phyloP scores from a whole-genome alignment of 2,888 invertebrate species.

The Nowickia ferox region DNA sequence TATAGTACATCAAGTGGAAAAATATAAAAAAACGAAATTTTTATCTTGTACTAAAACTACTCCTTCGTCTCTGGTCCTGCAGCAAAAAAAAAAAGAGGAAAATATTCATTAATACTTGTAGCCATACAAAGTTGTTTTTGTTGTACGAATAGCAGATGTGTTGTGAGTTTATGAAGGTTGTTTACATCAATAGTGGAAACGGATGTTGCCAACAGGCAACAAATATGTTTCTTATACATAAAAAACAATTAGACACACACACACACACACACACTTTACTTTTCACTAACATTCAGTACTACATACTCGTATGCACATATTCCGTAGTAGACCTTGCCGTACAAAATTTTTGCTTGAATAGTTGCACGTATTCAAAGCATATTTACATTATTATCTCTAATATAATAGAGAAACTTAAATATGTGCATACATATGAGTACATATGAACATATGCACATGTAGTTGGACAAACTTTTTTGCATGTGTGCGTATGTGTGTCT shows the following conservation, averaged over 20 bases:
- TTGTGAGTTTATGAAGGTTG: constrained; percentile 52
- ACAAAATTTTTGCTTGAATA: constrained; percentile 60
- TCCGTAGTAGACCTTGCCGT: constrained; percentile 19
- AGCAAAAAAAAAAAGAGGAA: constrained; percentile 5
- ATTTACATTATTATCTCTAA: constrained; percentile 64
- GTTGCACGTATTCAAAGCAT: constrained; percentile 68
- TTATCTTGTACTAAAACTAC: neutral
- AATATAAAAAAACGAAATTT: neutral
- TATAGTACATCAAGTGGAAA: neutral
- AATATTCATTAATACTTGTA: constrained; percentile 43
- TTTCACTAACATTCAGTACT: neutral
- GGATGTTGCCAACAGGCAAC: constrained; percentile 65
- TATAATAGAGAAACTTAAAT: constrained; percentile 28
- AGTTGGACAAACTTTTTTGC: neutral
- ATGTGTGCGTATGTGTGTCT: neutral
- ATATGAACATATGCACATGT: neutral
- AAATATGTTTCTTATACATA: constrained; percentile 42
- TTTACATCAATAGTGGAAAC: constrained; percentile 52
- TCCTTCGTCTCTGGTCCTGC: neutral
- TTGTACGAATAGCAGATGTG: constrained; percentile 2
- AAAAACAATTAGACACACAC: neutral
- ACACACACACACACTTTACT: neutral
- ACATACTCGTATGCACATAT: neutral
- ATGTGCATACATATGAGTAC: neutral
- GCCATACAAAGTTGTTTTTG: constrained; percentile 15